Evolutionary conservation across 2,113 vertebrate species (phyloP).

Genomic region (Muntiacus reevesi): DNA sequence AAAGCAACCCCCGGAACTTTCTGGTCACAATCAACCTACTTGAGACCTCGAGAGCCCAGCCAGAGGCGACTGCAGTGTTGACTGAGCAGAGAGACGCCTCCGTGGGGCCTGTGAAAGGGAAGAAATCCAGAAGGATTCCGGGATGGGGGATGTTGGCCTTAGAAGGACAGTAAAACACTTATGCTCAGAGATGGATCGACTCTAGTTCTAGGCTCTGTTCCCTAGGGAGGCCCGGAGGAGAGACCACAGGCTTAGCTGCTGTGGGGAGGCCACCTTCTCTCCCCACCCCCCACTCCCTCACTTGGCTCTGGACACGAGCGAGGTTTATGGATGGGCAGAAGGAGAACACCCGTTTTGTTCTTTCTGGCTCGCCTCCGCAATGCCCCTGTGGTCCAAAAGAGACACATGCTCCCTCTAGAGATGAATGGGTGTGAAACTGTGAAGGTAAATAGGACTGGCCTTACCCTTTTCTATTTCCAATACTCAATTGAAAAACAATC

Average conservation of each 20-base stretch:
- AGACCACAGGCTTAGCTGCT: conserved; percentile 66
- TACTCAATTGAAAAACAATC: conserved; percentile 41
- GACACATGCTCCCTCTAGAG: conserved; percentile 48
- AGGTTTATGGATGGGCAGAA: conserved; percentile 50
- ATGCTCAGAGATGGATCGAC: conserved; percentile 31
- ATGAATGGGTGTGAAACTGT: conserved; percentile 50
- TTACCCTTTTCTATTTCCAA: conserved; percentile 38
- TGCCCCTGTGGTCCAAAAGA: conserved; percentile 42
- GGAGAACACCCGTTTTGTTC: conserved; percentile 29
- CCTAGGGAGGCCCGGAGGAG: conserved; percentile 47
- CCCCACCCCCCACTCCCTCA: not conserved
- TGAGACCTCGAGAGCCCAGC: conserved; percentile 8
- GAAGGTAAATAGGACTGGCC: conserved; percentile 22
- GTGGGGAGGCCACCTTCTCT: not conserved
- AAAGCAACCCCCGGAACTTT: not conserved
- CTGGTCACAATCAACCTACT: conserved; percentile 37
- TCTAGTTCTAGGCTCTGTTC: conserved; percentile 65
- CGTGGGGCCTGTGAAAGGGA: conserved; percentile 35
- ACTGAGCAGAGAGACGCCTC: conserved; percentile 44
- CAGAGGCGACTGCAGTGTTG: conserved; percentile 47
- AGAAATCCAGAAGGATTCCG: conserved; percentile 38
- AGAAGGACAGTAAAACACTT: conserved; percentile 59
- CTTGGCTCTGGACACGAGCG: conserved; percentile 16
- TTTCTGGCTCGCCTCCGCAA: conserved; percentile 45
- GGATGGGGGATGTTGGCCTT: not conserved